Evolutionary conservation across 2,797 vertebrate genomes (phyloP), one percentile per base, ranked within the genome.

Genomic region (Peromyscus eremicus): DNA sequence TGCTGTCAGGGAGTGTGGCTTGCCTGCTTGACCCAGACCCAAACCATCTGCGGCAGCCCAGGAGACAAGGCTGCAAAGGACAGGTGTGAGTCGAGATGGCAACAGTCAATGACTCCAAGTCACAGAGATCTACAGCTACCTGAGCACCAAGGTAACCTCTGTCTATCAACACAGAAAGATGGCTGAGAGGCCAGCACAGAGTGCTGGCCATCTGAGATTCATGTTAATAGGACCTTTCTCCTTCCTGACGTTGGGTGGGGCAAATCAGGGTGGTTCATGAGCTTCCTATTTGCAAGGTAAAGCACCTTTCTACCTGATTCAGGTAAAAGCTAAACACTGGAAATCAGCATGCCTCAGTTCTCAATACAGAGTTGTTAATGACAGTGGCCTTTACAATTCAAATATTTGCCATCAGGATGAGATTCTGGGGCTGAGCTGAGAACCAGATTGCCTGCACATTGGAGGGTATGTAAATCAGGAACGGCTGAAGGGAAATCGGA

Each of bases 391-490:
- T 95, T 89, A 83, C 49, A 80, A 77, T 73, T 96, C 66, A 91
- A 92, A 70, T 91, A 92, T 97, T 97, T 95, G 89, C 89, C 70
- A 94, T 32, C 3, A 16, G 89, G 43, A 84, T 96, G 68, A 91
- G 64, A 96, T 57, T 92, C 3, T 12, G 57, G 52, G 76, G 73
- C 79, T 34, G 85, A 95, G 83, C 34, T 81, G 79, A 46, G 64
- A 94, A 64, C 92, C 96, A 97, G 96, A 95, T 57, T 97, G 96
- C 12, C 0, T 40, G 76, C 94, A 96, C 91, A 52, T 40, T 73
- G 90, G 60, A 92, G 43, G 85, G 92, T 92, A 92, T 95, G 95
- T 40, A 96, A 97, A 97, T 96, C 89, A 94, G 75, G 80, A 92
- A 77, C 34, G 85, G 91, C 93, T 94, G 76, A 90, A 40, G 76